Base-by-base conservation (phyloP, 2,113 vertebrate species). In the Rhinichthys klamathensis region DNA sequence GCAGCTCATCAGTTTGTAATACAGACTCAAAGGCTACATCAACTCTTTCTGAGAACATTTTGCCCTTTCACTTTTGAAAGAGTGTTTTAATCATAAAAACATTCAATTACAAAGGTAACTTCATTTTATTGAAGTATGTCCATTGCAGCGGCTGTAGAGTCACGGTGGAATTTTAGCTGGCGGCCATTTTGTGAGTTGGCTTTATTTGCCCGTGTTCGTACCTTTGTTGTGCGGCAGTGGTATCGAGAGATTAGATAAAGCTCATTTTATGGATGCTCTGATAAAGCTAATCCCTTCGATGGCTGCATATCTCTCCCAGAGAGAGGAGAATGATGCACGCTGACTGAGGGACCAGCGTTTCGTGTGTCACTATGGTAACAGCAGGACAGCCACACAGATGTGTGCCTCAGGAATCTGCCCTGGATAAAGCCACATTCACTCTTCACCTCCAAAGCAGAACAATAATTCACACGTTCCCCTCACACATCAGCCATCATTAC, bases 231-330 rank as follows among this genome's bases (percentile, higher is more conserved):
- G 79, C 76, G 78, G 58, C 86, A 74, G 87, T 87, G 87, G 25
- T 85, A 38, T 35, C 25, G 56, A 18, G 51, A 81, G 88, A 86
- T 89, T 76, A 88, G 88, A 89, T 90, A 89, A 88, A 86, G 69
- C 85, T 81, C 60, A 82, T 90, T 87, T 91, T 88, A 90, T 88
- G 69, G 87, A 88, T 74, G 49, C 61, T 84, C 65, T 89, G 89
- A 90, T 90, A 85, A 89, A 87, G 82, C 86, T 88, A 87, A 89
- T 89, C 88, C 72, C 88, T 91, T 88, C 72, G 82, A 84, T 89
- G 84, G 85, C 80, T 41, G 81, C 56, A 46, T 85, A 86, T 90
- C 88, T 86, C 60, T 73, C 27, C 9, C 76, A 75, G 49, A 86
- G 84, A 88, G 86, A 75, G 83, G 65, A 74, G 41, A 80, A 38